Evolutionary conservation across 2,888 invertebrate genomes (phyloP), one percentile per base, ranked within the genome.

Genomic region (Lathronympha strigana): DNA sequence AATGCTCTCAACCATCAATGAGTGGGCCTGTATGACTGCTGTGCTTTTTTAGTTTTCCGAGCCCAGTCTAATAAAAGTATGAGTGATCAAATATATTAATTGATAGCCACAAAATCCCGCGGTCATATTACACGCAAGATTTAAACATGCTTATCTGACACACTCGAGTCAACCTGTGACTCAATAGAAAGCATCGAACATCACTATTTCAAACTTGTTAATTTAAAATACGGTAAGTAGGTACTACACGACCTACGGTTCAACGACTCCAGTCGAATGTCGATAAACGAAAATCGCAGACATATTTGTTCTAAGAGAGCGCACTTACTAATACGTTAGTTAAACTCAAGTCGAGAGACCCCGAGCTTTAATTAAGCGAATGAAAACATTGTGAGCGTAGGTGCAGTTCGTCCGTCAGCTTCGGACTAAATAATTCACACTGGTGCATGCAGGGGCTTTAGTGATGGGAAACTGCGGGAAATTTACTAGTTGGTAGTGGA

Each of bases 361-460:
- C 87, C 87, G 84, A 83, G 74, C 71, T 86, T 86, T 86, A 88
- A 89, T 89, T 89, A 81, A 80, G 83, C 83, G 79, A 86, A 86
- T 73, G 73, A 80, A 71, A 76, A 76, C 75, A 73, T 73, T 68
- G 45, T 72, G 66, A 70, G 80, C 81, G 88, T 88, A 83, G 89
- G 88, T 82, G 54, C 54, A 49, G 31, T 19, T 49, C 40, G 40
- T 53, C 38, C 58, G 45, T 51, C 54, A 53, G 61, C 45, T 61
- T 33, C 11, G 47, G 38, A 54, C 28, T 66, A 61, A 66, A 66
- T 61, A 61, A 66, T 66, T 60, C 60, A 66, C 49, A 36, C 19
- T 66, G 31, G 60, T 66, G 66, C 53, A 66, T 53, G 53, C 51
- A 23, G 21, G 13, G 53, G 53, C 15, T 25, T 17, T 61, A 66